Evolutionary conservation across 2,888 invertebrate genomes (phyloP), one percentile per base, ranked within the genome.

Genomic region (Acleris sparsana): DNA sequence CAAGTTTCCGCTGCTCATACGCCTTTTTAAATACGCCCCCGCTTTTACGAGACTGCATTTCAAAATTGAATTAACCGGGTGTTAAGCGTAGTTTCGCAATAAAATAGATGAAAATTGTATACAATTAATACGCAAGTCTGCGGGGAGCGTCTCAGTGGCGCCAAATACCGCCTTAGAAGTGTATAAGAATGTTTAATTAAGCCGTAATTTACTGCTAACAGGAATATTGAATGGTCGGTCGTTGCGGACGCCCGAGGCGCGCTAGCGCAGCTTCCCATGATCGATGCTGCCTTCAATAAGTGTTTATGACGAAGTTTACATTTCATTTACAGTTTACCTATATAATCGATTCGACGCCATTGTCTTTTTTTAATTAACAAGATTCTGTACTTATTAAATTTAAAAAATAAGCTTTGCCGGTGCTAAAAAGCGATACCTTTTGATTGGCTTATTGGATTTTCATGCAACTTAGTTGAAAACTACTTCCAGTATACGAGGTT

Each of bases 121-220:
- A 79, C 77, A 77, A 80, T 83, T 80, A 81, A 76, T 59, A 67
- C 67, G 58, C 60, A 65, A 70, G 64, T 66, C 39, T 39, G 70
- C 66, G 57, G 71, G 70, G 69, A 69, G 70, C 73, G 76, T 71
- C 72, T 69, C 51, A 71, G 63, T 72, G 76, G 75, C 78, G 77
- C 75, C 67, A 53, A 73, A 72, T 65, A 63, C 69, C 68, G 63
- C 64, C 69, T 70, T 63, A 65, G 70, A 72, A 67, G 65, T 71
- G 66, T 69, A 74, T 75, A 75, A 73, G 78, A 80, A 84, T 84
- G 80, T 81, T 85, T 85, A 87, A 87, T 86, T 84, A 85, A 80
- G 73, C 71, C 73, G 82, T 79, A 80, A 85, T 85, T 83, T 83
- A 80, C 78, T 78, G 76, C 74, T 80, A 80, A 80, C 79, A 81